A percentile compares a stretch with the other conserved stretches of the same genome.
These are phyloP conservation scores for Slavum lentiscoides DNA, from an alignment of 2,888 invertebrate species.

Conservation along the genomic window DNA sequence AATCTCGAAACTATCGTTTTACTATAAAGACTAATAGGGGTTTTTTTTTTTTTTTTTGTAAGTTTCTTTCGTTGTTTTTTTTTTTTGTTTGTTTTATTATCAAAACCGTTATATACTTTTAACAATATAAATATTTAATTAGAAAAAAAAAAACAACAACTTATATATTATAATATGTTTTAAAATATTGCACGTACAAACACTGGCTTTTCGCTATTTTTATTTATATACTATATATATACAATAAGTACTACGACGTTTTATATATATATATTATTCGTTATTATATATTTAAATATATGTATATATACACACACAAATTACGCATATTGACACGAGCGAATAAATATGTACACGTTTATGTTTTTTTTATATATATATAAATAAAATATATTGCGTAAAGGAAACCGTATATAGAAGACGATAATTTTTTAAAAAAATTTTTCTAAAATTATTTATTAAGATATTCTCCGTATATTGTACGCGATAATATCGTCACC, in stretches of 20 bases:
- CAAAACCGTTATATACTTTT: conserved; percentile 34
- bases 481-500: background rate
- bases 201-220: conserved; percentile 25
- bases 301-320: background rate
- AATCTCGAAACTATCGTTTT: conserved; percentile 21
- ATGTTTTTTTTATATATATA: no score
- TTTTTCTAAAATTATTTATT: no score
- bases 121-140: conserved; percentile 53
- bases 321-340: no score
- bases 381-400: background rate
- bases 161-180: conserved; percentile 20
- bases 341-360: no score
- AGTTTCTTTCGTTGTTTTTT: background rate
- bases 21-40: conserved; percentile 48
- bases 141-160: conserved; percentile 47
- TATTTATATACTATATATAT: background rate
- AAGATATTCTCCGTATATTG: background rate
- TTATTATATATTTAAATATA: background rate
- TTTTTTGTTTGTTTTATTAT: background rate
- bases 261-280: background rate
- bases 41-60: background rate
- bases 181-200: conserved; percentile 50
- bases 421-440: background rate
- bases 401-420: background rate
- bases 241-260: background rate